A percentile compares a stretch with the other conserved stretches of the same genome.
These are phyloP conservation scores for Cydia fagiglandana DNA, from an alignment of 1,140 invertebrate genomes.

Conservation along the genomic window DNA sequence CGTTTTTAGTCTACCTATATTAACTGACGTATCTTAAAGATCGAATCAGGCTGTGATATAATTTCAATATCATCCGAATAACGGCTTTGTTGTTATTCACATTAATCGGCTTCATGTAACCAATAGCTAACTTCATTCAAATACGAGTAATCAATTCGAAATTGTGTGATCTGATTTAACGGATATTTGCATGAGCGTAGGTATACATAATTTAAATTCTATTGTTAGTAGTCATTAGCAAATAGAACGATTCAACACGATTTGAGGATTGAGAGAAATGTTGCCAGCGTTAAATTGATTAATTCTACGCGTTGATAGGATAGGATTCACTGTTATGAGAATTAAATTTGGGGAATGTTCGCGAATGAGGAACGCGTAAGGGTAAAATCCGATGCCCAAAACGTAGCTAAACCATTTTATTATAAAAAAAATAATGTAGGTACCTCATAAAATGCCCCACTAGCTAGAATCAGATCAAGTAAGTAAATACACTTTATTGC, in stretches of 20 bases:
- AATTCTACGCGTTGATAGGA: neutral
- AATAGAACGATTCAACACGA: conserved; percentile 11
- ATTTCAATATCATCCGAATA: too few relatives aligned
- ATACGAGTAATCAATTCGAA: neutral
- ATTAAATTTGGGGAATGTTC: neutral
- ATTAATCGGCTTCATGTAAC: neutral
- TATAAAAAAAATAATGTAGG: too few relatives aligned
- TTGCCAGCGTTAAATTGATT: neutral
- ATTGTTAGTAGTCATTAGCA: conserved; percentile 7
- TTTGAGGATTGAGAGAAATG: neutral
- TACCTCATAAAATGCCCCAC: too few relatives aligned
- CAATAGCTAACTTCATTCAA: neutral
- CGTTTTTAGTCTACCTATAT: too few relatives aligned
- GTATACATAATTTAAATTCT: conserved; percentile 6
- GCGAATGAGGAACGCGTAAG: neutral
- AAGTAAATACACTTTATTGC: too few relatives aligned
- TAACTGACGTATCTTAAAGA: too few relatives aligned
- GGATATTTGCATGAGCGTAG: conserved; percentile 15
- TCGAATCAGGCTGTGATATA: too few relatives aligned
- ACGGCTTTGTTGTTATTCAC: too few relatives aligned
- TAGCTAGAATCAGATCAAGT: too few relatives aligned
- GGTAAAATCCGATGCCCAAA: too few relatives aligned
- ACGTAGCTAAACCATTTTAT: too few relatives aligned
- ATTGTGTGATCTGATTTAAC: neutral
- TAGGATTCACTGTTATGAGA: neutral